Conservation (phyloP, 2,113 vertebrate species). For the Silurus asotus region DNA sequence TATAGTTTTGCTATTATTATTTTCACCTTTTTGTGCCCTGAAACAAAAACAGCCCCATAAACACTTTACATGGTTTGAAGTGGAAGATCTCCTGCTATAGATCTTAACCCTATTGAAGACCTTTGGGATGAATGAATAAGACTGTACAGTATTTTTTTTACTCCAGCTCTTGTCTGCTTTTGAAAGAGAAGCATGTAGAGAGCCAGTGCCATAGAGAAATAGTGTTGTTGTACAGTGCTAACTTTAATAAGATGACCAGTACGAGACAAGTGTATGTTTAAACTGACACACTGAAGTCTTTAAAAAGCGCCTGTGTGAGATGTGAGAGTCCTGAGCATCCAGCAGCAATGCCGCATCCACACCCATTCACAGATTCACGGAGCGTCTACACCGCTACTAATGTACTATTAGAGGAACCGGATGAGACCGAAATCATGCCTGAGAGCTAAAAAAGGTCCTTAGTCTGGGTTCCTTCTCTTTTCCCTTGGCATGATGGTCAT, state of each 20-base stretch:
- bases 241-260: conserved; percentile 69
- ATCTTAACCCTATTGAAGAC: too few relatives aligned
- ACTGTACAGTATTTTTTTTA: background rate
- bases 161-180: background rate
- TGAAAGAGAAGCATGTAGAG: background rate
- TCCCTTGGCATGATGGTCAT: conserved; percentile 21
- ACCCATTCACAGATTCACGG: conserved; percentile 7
- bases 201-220: background rate
- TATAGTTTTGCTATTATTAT: background rate
- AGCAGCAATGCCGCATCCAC: background rate
- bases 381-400: background rate
- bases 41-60: too few relatives aligned
- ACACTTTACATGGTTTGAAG: too few relatives aligned
- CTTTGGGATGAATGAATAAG: too few relatives aligned
- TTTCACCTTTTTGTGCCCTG: background rate
- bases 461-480: conserved; percentile 26
- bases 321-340: background rate
- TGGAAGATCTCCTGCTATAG: too few relatives aligned
- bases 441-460: conserved; percentile 12
- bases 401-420: conserved; percentile 13
- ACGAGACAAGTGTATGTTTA: conserved; percentile 49
- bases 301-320: conserved; percentile 9
- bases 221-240: conserved; percentile 64
- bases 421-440: conserved; percentile 18
- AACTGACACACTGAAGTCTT: background rate